Base-by-base conservation (phyloP, 2,888 invertebrate genomes). In the Abscondita cerata region DNA sequence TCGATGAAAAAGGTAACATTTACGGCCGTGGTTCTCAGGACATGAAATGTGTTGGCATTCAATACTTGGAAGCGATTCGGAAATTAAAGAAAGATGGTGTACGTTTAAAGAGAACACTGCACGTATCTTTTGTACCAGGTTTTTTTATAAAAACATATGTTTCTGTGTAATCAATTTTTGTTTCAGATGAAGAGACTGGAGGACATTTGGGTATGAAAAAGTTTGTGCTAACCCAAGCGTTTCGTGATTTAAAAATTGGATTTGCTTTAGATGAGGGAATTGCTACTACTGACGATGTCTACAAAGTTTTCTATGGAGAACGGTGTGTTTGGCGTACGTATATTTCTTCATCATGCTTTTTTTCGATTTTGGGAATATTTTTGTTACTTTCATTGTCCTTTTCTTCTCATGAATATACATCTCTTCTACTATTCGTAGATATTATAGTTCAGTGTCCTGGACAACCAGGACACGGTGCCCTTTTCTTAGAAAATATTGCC, bases 401-500 rank as follows among this genome's bases (percentile, higher is more conserved):
- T n/a, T 41, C 13, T 6, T 15, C 12, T 41, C n/a, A 41, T 1
- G 12, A n/a, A 38, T 38, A 15, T 15, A 8, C n/a, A 15, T 8
- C 2, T 16, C 8, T 20, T 36, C 53, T 55, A 52, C 65, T 55
- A 31, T 60, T 72, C 76, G n/a, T 72, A 93, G 94, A 92, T 83
- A 81, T 93, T 51, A 86, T 87, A 68, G 87, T 95, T 8, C 88
- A 87, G 59, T 92, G 92, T 67, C 83, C 86, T 33, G 96, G 96
- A 12, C 86, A 87, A 38, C 89, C 95, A 1, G 96, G 96, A 0
- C 96, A 96, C 76, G 96, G 94, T 0, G 95, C 94, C 0, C 82
- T 92, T 34, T 83, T 96, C 63, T 82, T 92, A 56, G 87, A 89
- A 36, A 87, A 93, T 72, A 95, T 91, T 1, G 93, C 95, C 15